Evolutionary conservation across 2,797 vertebrate species (phyloP).

Genomic region (Salarias fasciatus): DNA sequence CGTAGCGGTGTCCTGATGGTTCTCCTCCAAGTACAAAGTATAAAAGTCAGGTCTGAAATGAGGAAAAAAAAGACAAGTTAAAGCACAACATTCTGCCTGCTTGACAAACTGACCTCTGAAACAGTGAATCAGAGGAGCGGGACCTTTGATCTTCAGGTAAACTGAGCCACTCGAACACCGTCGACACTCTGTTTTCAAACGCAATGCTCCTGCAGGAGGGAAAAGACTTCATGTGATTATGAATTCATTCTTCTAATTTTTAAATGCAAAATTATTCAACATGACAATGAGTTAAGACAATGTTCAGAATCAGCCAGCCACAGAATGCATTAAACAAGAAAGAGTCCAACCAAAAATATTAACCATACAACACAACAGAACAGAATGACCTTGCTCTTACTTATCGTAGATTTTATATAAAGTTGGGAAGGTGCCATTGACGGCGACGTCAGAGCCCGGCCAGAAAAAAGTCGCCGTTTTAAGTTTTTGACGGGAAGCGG

Average conservation of each 20-base stretch:
- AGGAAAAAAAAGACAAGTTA: constrained; percentile 32
- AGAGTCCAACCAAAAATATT: no score
- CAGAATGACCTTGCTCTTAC: constrained; percentile 31
- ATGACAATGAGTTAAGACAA: not conserved
- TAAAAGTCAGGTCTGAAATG: constrained; percentile 91
- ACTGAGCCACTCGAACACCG: constrained; percentile 88
- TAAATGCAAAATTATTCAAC: no score
- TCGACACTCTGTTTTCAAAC: constrained; percentile 84
- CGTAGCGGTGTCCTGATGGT: constrained; percentile 85
- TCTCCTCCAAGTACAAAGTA: constrained; percentile 95
- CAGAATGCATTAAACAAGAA: no score
- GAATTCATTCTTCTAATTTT: not conserved
- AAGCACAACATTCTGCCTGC: no score
- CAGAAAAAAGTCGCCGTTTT: constrained; percentile 92
- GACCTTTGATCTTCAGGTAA: constrained; percentile 87
- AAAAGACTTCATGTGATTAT: not conserved
- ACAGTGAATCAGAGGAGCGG: not conserved
- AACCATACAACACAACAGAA: not conserved
- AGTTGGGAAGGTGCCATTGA: constrained; percentile 84
- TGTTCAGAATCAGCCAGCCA: not conserved
- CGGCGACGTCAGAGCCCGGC: constrained; percentile 94
- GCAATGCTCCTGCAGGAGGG: constrained; percentile 69
- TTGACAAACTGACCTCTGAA: not conserved
- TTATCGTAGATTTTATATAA: constrained; percentile 57
- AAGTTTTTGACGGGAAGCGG: constrained; percentile 88